phyloP scores from a whole-genome alignment of 2,113 vertebrate genomes.

The Anarhynchus alexandrinus region DNA sequence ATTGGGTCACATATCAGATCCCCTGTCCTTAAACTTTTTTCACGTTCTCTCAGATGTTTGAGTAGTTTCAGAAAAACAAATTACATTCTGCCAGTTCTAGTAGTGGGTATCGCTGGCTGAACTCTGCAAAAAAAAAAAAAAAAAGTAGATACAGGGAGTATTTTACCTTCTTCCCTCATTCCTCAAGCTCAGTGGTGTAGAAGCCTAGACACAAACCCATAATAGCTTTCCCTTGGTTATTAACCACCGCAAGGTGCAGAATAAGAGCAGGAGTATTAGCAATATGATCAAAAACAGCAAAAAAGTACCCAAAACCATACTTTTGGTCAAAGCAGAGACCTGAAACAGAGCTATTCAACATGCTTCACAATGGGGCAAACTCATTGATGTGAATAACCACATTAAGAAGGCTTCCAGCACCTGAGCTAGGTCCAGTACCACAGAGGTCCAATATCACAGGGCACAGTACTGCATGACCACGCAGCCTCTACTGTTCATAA shows the following conservation, averaged over 20 bases:
- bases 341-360: not conserved
- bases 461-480: not conserved
- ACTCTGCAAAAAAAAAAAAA: not conserved
- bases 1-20: not conserved
- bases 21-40: not conserved
- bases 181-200: not conserved
- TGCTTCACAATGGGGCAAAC: not conserved
- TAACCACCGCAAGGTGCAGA: not conserved
- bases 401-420: not conserved
- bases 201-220: accelerated
- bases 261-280: not conserved
- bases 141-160: not conserved
- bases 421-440: not conserved
- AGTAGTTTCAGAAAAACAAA: not conserved
- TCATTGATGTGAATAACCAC: not conserved
- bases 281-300: not conserved
- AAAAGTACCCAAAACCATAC: not conserved
- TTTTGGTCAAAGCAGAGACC: not conserved
- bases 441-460: not conserved
- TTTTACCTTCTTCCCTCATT: not conserved
- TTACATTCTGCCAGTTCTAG: not conserved
- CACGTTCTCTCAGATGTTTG: not conserved
- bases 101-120: not conserved
- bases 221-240: not conserved
- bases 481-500: not conserved